These are phyloP conservation scores for Branchipolynoe longqiensis DNA, from an alignment of 2,888 invertebrate genomes.

Conservation along the genomic window DNA sequence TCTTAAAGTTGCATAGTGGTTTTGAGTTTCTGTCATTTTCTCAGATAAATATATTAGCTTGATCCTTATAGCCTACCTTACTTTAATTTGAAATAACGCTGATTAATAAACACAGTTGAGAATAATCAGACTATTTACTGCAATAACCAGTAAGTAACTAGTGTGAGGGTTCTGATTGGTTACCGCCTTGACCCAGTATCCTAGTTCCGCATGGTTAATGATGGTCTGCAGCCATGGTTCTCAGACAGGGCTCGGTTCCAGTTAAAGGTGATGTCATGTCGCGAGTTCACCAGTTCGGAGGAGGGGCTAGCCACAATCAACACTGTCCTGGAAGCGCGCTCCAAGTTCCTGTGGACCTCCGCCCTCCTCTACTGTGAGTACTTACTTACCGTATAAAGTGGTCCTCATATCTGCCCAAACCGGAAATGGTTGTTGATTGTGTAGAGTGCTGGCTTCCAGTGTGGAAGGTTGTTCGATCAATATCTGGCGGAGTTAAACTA, in stretches of 20 bases:
- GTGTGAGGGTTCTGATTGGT: no score
- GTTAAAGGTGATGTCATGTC: conserved; percentile 70
- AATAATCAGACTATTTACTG: no score
- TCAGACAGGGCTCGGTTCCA: conserved; percentile 78
- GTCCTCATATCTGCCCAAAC: neutral
- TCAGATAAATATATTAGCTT: no score
- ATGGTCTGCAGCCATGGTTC: conserved; percentile 81
- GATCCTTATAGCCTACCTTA: no score
- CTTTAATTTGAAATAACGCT: no score
- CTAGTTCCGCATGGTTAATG: conserved; percentile 79
- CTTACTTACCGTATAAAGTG: neutral
- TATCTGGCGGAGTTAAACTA: no score
- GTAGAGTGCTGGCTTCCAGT: no score
- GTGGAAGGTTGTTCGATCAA: no score
- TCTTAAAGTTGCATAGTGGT: no score
- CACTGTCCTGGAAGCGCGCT: conserved; percentile 76
- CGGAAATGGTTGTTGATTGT: neutral
- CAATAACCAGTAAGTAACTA: no score
- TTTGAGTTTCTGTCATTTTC: no score
- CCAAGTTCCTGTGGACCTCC: conserved; percentile 76
- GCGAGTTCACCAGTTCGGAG: conserved; percentile 77
- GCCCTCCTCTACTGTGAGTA: conserved; percentile 80
- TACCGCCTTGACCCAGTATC: neutral
- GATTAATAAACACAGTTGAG: no score
- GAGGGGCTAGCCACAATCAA: conserved; percentile 80